Evolutionary conservation across 2,888 invertebrate genomes (phyloP), one percentile per base, ranked within the genome.

Genomic region (Ernsta delagoae): DNA sequence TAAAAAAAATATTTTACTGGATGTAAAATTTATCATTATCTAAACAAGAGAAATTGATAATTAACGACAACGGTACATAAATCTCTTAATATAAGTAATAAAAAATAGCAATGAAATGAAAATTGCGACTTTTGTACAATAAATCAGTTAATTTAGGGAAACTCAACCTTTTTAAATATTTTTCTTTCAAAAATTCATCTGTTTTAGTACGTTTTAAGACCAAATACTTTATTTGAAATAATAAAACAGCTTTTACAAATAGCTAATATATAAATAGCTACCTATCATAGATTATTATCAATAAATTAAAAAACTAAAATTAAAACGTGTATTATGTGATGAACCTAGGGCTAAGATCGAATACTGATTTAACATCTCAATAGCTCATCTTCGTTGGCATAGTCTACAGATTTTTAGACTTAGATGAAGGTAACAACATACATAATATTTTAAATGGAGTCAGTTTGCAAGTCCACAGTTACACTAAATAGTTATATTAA

Each of bases 351-450:
- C 62, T 72, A 70, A 61, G 59, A 8, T 65, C 43, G 57, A 74
- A 74, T 74, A 74, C 74, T 74, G 72, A 60, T 72, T 72, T 8
- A 63, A 61, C 57, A 62, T 31, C 63, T 71, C 64, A 71, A 57
- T 67, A 68, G 66, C 66, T 59, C 43, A 11, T 36, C 56, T 56
- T 56, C 11, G 36, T 60, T 54, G 60, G 53, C 36, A 56, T 53
- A n/a, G n/a, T n/a, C 7, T 8, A 24, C 53, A 50, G 24, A 50
- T 12, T 3, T 6, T 6, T 48, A 36, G 3, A 36, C 5, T 1
- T 1, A 1, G 24, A 24, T 3, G 24, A 24, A 24, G 24, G 1
- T 24, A 24, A 24, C 24, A 24, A 24, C 24, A 24, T 24, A 24
- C n/a, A n/a, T n/a, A 24, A 24, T 24, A 24, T 24, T 24, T 24